These are phyloP conservation scores for Tarsius wallacei DNA, from an alignment of 2,797 vertebrate genomes.

Conservation along the genomic window DNA sequence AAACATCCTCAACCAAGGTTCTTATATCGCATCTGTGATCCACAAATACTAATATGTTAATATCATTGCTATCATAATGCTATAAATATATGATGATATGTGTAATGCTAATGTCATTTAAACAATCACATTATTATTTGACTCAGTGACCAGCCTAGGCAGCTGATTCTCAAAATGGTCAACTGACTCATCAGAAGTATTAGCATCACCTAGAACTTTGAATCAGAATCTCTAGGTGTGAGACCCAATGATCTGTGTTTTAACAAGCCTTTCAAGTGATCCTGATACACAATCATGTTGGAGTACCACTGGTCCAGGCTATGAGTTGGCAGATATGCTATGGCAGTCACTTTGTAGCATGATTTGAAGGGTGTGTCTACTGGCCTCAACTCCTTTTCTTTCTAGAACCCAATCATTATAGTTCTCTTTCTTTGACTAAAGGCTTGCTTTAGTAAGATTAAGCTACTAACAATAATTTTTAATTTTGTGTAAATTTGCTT, in stretches of 20 bases:
- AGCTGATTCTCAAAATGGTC: background rate
- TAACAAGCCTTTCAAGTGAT: background rate
- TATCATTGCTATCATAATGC: background rate
- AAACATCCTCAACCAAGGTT: background rate
- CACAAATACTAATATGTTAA: background rate
- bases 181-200: background rate
- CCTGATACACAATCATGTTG: background rate
- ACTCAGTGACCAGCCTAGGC: background rate
- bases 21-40: background rate
- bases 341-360: background rate
- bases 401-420: background rate
- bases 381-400: background rate
- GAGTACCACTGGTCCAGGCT: background rate
- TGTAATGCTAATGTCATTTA: background rate
- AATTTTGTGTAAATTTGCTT: slow-evolving; percentile 12
- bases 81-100: background rate
- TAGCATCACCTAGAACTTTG: background rate
- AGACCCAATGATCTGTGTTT: background rate
- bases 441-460: background rate
- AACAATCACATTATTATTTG: background rate
- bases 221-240: background rate
- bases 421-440: background rate
- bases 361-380: background rate
- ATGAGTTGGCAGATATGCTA: background rate
- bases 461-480: background rate